phyloP scores from a whole-genome alignment of 2,797 vertebrate species.

The Manis crassicaudata region DNA sequence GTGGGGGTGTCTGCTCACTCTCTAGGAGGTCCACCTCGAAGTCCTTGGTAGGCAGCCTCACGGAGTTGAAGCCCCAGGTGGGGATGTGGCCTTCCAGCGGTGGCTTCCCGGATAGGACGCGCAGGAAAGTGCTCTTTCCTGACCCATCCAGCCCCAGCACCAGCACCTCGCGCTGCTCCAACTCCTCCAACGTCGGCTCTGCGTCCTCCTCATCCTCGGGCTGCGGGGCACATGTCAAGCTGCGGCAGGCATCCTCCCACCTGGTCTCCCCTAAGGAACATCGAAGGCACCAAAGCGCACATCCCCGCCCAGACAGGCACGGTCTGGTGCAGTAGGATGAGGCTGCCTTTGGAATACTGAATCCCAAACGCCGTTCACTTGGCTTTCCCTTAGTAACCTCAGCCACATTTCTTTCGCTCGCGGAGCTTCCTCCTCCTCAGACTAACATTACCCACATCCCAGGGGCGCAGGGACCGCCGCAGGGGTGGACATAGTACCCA shows the following conservation, averaged over 20 bases:
- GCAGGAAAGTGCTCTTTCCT: slow-evolving; percentile 94
- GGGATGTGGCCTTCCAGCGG: slow-evolving; percentile 86
- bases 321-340: neutral
- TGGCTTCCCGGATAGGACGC: slow-evolving; percentile 87
- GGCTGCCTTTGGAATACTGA: neutral
- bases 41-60: slow-evolving; percentile 86
- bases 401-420: neutral
- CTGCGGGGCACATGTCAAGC: slow-evolving; percentile 33
- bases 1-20: slow-evolving; percentile 86
- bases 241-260: neutral
- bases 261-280: neutral
- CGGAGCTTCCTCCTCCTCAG: neutral
- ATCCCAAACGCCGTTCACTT: neutral
- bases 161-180: slow-evolving; percentile 90
- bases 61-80: slow-evolving; percentile 94
- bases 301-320: neutral
- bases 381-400: neutral
- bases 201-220: slow-evolving; percentile 63
- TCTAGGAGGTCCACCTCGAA: slow-evolving; percentile 94
- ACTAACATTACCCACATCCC: neutral
- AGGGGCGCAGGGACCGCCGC: fast-evolving
- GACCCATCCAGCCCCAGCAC: slow-evolving; percentile 94
- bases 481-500: too few species aligned
- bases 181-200: slow-evolving; percentile 78
- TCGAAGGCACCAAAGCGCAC: neutral